Percentiles rank a stretch among this genome's conserved stretches.
Evolutionary conservation across 2,888 invertebrate species (phyloP).

Genomic region (Brachyptera risi): DNA sequence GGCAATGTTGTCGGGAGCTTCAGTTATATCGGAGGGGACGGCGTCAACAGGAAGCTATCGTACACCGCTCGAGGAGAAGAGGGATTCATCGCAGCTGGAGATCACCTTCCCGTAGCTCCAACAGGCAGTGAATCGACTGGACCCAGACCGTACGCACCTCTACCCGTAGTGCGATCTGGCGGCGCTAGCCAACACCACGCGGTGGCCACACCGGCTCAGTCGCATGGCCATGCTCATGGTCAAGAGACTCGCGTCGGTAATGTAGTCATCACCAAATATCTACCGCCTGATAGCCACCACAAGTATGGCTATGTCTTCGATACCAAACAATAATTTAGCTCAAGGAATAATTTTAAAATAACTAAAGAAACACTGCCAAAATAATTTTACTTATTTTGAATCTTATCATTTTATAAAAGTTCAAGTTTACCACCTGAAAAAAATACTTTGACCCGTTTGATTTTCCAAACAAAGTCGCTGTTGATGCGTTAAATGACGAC

Average conservation of each 20-base stretch:
- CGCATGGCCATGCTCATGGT: background rate
- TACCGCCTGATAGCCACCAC: slow-evolving; percentile 37
- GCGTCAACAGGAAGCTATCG: slow-evolving; percentile 28
- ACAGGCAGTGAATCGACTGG: background rate
- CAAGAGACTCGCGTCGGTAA: slow-evolving; percentile 22
- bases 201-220: background rate
- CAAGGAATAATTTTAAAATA: too few species aligned
- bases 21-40: slow-evolving; percentile 34
- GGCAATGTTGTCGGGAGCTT: slow-evolving; percentile 36
- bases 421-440: background rate
- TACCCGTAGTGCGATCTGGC: background rate
- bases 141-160: background rate
- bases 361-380: too few species aligned
- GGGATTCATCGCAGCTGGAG: slow-evolving; percentile 31
- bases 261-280: slow-evolving; percentile 35
- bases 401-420: background rate
- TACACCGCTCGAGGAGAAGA: slow-evolving; percentile 33
- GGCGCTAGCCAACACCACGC: background rate
- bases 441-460: too few species aligned
- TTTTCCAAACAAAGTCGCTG: too few species aligned
- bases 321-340: slow-evolving; percentile 26
- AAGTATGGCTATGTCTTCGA: slow-evolving; percentile 39
- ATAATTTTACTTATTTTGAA: too few species aligned
- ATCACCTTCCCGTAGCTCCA: slow-evolving; percentile 32
- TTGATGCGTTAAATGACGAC: too few species aligned